Conservation (phyloP, 2,888 invertebrate genomes). For the Drosophila mulleri region DNA sequence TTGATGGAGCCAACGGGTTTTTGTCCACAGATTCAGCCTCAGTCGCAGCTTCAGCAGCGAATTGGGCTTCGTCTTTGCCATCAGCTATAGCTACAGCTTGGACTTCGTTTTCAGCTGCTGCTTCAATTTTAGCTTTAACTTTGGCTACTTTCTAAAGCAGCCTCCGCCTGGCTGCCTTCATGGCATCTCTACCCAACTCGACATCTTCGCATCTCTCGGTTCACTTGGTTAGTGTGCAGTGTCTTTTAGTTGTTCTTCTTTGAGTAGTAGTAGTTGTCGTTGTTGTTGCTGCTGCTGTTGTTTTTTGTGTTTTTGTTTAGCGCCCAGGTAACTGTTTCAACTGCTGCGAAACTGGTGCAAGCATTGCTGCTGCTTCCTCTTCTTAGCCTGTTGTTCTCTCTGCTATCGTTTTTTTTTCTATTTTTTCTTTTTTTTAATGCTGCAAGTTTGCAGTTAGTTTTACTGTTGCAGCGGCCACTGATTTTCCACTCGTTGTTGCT, state of each 20-base stretch:
- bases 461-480: conserved; percentile 65
- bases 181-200: conserved; percentile 21
- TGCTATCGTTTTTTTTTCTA: conserved; percentile 20
- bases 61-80: conserved; percentile 16
- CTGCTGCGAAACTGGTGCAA: conserved; percentile 77
- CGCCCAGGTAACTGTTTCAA: conserved; percentile 76
- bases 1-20: conserved; percentile 65
- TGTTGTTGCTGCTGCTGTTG: conserved; percentile 18
- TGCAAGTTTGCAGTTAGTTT: conserved; percentile 76
- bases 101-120: conserved; percentile 25
- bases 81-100: conserved; percentile 14
- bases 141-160: conserved; percentile 69
- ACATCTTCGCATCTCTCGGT: conserved; percentile 22
- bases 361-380: conserved; percentile 30
- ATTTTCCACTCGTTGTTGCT: conserved; percentile 47
- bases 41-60: conserved; percentile 35
- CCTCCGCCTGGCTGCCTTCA: conserved; percentile 34
- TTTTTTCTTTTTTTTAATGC: conserved; percentile 49
- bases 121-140: conserved; percentile 16
- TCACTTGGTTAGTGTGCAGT: conserved; percentile 57
- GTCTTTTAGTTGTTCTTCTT: conserved; percentile 38
- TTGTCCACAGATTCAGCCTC: conserved; percentile 46
- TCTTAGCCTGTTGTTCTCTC: conserved; percentile 44
- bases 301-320: conserved; percentile 55
- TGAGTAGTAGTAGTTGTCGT: no score